Evolutionary conservation across 2,888 invertebrate species (phyloP), one percentile per base, ranked within the genome.

Genomic region (Drosophila buzzatii): DNA sequence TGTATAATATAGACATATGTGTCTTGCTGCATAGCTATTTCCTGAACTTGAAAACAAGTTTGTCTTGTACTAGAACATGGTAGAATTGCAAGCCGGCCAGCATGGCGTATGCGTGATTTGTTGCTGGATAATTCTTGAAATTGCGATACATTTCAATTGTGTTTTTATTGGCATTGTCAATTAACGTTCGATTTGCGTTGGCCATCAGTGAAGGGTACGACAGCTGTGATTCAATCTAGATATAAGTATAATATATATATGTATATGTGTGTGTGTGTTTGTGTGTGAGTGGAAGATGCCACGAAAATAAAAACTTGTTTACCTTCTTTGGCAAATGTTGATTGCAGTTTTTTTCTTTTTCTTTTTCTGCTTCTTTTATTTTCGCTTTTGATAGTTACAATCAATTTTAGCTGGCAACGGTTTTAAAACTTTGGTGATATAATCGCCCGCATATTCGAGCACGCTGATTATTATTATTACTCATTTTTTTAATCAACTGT

Each of bases 31-130:
- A 79, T 62, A 74, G 79, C 56, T 76, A 89, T 85, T 86, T 86
- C 85, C 85, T 86, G 85, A 86, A 86, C 89, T 89, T 89, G 85
- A 86, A 73, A 86, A 86, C 85, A 59, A 69, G 85, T 86, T 86
- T 78, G 52, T 53, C 66, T 49, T 59, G 53, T 65, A 68, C 69
- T 68, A 76, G 80, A 79, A 79, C 51, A 73, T 44, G 64, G 6
- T 51, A 60, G 65, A 53, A 33, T 20, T 31, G 35, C 51, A 57
- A 35, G 47, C 56, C 63, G 65, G 81, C 49, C 67, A 71, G 71
- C 85, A 70, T 67, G 87, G 66, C 87, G 85, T 72, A 84, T 87
- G 75, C 35, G 63, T 59, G 69, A 76, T 82, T 71, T 70, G 65
- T 61, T 52, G 52, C 57, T 68, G 59, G 63, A 75, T 65, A 69